Evolutionary conservation across 2,797 vertebrate genomes (phyloP).

Genomic region (Malacoctenus gilli): DNA sequence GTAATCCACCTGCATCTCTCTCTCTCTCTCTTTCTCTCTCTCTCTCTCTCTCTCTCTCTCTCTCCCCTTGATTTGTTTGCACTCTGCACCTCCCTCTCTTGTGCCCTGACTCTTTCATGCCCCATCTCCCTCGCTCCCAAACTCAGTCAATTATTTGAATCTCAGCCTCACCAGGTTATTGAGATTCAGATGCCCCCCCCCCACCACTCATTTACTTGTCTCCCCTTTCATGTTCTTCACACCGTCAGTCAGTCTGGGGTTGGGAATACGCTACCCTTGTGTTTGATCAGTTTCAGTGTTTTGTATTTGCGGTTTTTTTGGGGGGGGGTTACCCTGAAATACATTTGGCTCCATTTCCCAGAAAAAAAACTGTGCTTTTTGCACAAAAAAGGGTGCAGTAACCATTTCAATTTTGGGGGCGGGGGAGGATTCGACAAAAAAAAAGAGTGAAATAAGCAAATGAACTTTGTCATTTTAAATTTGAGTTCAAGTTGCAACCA

Average conservation of each 20-base stretch:
- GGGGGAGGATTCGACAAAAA: too few species aligned
- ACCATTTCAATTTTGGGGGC: too few species aligned
- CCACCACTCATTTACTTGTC: slow-evolving; percentile 2
- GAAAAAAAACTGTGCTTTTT: too few species aligned
- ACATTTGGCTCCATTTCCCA: slow-evolving; percentile 5
- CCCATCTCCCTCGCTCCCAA: slow-evolving; percentile 8
- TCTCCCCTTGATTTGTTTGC: slow-evolving; percentile 42
- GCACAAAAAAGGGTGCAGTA: too few species aligned
- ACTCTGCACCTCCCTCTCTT: slow-evolving; percentile 11
- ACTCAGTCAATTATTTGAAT: slow-evolving; percentile 36
- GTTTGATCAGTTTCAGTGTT: slow-evolving; percentile 33
- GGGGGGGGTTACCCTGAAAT: slow-evolving; percentile 7
- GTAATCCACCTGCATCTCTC: slow-evolving; percentile 56
- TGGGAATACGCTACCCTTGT: slow-evolving; percentile 1
- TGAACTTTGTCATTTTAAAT: too few species aligned
- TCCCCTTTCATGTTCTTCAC: slow-evolving; percentile 18
- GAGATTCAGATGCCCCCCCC: slow-evolving; percentile 28
- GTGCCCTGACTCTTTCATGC: slow-evolving; percentile 20
- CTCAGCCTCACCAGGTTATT: slow-evolving; percentile 26
- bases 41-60: slow-evolving; percentile 26
- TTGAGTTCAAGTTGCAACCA: too few species aligned
- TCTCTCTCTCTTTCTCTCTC: slow-evolving; percentile 14
- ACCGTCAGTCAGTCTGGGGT: slow-evolving; percentile 17
- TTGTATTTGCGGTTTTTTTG: too few species aligned
- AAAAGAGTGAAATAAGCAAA: too few species aligned